Percentiles rank a stretch among this genome's conserved stretches.
phyloP scores from a whole-genome alignment of 2,888 invertebrate genomes.

The Zygogramma bicolorata region DNA sequence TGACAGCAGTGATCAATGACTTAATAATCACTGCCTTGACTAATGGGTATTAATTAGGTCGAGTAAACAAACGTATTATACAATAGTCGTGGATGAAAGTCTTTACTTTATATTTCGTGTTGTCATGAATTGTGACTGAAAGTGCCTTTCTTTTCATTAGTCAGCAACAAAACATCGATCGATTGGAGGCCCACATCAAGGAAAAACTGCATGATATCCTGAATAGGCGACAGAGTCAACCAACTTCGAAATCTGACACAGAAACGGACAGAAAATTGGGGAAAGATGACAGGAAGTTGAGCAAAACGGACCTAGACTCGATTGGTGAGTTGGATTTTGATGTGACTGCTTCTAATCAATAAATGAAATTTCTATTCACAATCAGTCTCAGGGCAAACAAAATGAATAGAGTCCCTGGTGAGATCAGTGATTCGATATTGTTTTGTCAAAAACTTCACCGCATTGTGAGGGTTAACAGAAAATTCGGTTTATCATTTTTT shows the following conservation, averaged over 20 bases:
- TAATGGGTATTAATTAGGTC: no score
- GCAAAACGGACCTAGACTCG: conserved; percentile 62
- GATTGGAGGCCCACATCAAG: conserved; percentile 66
- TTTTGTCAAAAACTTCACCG: no score
- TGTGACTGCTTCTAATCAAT: background rate
- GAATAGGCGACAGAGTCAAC: conserved; percentile 60
- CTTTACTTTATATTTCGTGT: background rate
- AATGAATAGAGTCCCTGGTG: no score
- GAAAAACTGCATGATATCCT: conserved; percentile 67
- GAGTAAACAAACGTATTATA: no score
- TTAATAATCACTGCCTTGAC: no score
- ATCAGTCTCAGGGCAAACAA: no score
- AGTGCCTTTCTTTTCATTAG: conserved; percentile 27
- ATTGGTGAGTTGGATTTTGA: conserved; percentile 49
- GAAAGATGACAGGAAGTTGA: conserved; percentile 67
- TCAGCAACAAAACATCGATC: conserved; percentile 63
- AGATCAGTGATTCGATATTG: no score
- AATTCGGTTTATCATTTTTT: no score
- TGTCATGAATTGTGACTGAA: background rate
- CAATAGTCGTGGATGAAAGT: no score
- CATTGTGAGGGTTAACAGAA: no score
- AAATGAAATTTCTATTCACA: no score
- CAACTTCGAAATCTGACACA: conserved; percentile 58
- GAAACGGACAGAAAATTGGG: conserved; percentile 61
- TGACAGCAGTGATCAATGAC: no score